Evolutionary conservation across 2,888 invertebrate species (phyloP).

Genomic region (Andrena hattorfiana): DNA sequence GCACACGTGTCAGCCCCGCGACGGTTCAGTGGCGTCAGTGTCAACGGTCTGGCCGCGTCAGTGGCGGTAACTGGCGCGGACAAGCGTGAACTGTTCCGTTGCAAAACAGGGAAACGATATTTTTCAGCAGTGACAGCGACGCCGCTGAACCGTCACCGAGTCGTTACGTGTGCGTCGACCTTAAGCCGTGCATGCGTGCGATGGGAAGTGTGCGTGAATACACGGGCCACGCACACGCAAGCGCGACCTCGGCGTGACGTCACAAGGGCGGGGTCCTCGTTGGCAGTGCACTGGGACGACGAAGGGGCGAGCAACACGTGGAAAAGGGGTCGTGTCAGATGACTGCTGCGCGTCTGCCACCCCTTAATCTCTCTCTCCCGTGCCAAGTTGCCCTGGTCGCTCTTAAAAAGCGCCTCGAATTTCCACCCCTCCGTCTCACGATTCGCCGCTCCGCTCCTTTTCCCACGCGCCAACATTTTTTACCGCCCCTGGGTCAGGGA

Average conservation of each 20-base stretch:
- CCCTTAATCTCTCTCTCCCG: background rate
- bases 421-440: background rate
- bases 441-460: background rate
- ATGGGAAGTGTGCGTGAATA: slow-evolving; percentile 51
- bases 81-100: too few relatives aligned
- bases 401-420: slow-evolving; percentile 20
- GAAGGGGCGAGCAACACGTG: slow-evolving; percentile 82
- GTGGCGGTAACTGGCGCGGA: too few relatives aligned
- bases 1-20: too few relatives aligned
- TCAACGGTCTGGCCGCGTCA: too few relatives aligned
- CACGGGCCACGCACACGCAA: slow-evolving; percentile 68
- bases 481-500: background rate
- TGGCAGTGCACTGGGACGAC: slow-evolving; percentile 69
- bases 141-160: too few relatives aligned
- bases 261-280: slow-evolving; percentile 83
- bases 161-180: background rate
- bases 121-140: too few relatives aligned
- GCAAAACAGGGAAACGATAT: too few relatives aligned
- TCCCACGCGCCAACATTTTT: background rate
- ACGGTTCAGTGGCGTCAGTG: too few relatives aligned
- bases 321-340: slow-evolving; percentile 73
- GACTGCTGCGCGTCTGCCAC: slow-evolving; percentile 46
- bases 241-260: slow-evolving; percentile 77
- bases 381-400: slow-evolving; percentile 16
- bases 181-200: slow-evolving; percentile 17